Base-by-base conservation (phyloP, 2,113 vertebrate genomes). In the Sphyrna mokarran region DNA sequence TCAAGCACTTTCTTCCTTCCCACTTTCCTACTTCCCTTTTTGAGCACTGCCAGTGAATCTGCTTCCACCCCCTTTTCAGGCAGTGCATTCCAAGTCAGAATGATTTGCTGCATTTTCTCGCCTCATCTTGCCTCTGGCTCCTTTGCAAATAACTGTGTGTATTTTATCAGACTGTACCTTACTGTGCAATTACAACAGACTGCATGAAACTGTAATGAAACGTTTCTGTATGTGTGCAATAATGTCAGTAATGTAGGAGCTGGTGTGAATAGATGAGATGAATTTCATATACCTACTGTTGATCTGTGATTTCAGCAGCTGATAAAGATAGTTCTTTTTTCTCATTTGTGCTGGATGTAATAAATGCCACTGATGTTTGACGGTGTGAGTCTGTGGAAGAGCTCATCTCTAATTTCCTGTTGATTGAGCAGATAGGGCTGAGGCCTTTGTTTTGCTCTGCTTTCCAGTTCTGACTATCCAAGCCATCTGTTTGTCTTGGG, bases 331-430 rank as follows among this genome's bases (percentile, higher is more conserved):
- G 29, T 93, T 22, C 68, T 93, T 63, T 37, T 22, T 93, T 93
- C 29, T 37, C 8, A 93, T 23, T 66, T 22, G 7, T 7, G 33
- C 61, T 93, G 89, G 33, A 68, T 37, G 16, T 66, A 20, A 93
- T 93, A 93, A 93, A 93, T 93, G 61, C 61, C 66, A 66, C n/a
- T 93, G 61, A 93, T 66, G 20, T 93, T 93, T 68, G 61, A 66
- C 37, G 33, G 89, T 40, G 16, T 68, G 89, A 66, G 61, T 68
- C 89, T 68, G 61, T 66, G 6, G 61, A 90, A 90, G 14, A 33
- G 66, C 61, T 37, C 89, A 68, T 37, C 33, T 93, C 63, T 93
- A 40, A 68, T 93, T 93, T 93, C 89, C 89, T 93, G 89, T 40
- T 66, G 89, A 63, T 37, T 37, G 89, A 40, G 61, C 11, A 20